A percentile compares a stretch with the other conserved stretches of the same genome.
phyloP scores from a whole-genome alignment of 2,113 vertebrate genomes.

The Campylorhamphus procurvoides region DNA sequence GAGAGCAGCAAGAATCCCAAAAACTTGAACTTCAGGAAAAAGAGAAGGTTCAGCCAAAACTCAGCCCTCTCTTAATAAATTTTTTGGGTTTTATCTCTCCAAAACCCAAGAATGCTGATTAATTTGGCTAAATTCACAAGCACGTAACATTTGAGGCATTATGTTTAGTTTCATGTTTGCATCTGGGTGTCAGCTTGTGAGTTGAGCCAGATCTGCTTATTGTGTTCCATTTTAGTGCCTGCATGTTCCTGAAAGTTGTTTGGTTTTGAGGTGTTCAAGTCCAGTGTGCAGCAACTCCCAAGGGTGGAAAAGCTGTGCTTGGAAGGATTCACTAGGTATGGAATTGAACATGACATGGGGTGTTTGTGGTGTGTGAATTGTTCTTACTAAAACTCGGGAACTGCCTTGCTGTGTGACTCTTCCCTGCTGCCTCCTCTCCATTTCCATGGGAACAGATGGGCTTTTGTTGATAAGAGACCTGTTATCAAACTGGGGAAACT shows the following conservation, averaged over 20 bases:
- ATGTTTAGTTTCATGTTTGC: neutral
- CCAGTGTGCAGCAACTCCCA: neutral
- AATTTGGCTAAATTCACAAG: neutral
- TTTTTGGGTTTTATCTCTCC: neutral
- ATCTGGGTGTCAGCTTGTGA: neutral
- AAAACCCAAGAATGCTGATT: neutral
- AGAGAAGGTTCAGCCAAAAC: neutral
- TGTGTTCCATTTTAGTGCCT: neutral
- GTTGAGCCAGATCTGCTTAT: neutral
- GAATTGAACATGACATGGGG: neutral
- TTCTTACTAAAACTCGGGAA: neutral
- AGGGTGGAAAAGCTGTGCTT: neutral
- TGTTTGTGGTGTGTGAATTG: neutral
- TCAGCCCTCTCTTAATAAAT: neutral
- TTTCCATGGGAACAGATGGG: slow-evolving; percentile 28
- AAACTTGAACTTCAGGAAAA: neutral
- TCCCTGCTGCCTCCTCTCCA: neutral
- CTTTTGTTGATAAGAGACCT: slow-evolving; percentile 3
- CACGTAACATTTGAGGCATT: neutral
- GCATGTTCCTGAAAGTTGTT: neutral
- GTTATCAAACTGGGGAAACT: neutral
- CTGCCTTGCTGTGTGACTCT: neutral
- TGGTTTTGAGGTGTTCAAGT: neutral
- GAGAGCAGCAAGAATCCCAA: neutral
- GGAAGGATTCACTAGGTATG: accelerated